Base-by-base conservation (phyloP, 2,797 vertebrate genomes). In the Enteromius viviparus region DNA sequence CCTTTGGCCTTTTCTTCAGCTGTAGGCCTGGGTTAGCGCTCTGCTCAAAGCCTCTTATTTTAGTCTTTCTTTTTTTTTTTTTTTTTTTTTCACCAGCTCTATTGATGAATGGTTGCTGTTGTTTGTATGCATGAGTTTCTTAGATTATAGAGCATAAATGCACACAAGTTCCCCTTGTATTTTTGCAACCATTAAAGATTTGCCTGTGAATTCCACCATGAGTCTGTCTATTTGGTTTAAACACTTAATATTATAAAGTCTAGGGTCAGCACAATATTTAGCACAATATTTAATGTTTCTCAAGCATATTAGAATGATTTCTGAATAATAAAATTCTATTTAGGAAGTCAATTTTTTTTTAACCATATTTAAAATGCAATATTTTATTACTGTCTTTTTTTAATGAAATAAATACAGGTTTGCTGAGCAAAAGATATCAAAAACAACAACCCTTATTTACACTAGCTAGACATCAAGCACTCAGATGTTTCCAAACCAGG, bases 131-230 rank as follows among this genome's bases (percentile, higher is more conserved):
- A 85, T 83, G 88, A 85, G 68, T 79, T 83, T 77, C 82, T 80
- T 84, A 82, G 84, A 72, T 80, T 86, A 90, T 91, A 91, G 78
- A 89, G 91, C 79, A 85, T 86, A 89, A 88, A 87, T 92, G 92
- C 90, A 92, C 91, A 90, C 9, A 6, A 76, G 74, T 55, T 74
- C 62, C 84, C 78, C 91, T 89, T 92, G 87, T 93, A 93, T 93
- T 94, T 94, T 95, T 95, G 91, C 92, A 92, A 90, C 91, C 89
- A 94, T 93, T 94, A 95, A 95, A 95, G 90, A 92, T 88, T 88
- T 88, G 85, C 80, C 75, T 87, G 80, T 86, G 75, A 85, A 40
- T 53, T 58, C 8, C 6, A 62, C 45, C 29, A 1, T 32, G 40
- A 49, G 29, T 11, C 42, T 37, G 0, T 75, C 17, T 21, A 32